A percentile compares a stretch with the other conserved stretches of the same genome.
Conservation (phyloP, 2,113 vertebrate genomes). For the Rhea pennata region DNA sequence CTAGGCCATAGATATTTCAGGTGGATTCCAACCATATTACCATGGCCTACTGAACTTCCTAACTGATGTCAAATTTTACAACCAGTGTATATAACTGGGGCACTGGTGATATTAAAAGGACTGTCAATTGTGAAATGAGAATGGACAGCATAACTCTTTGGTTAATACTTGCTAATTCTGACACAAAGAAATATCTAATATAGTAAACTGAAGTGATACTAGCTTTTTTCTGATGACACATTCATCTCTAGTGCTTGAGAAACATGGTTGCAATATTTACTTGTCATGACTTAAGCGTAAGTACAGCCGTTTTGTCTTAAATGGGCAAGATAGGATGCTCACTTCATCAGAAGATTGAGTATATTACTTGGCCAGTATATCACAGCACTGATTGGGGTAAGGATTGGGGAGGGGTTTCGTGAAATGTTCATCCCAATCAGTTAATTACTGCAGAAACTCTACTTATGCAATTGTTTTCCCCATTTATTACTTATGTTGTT, state of each 20-base stretch:
- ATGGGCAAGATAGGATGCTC: neutral
- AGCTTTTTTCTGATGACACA: neutral
- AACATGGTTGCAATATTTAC: neutral
- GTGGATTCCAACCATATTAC: neutral
- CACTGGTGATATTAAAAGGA: neutral
- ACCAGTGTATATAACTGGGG: neutral
- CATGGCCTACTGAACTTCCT: neutral
- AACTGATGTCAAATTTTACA: neutral
- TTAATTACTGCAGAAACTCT: conserved; percentile 6
- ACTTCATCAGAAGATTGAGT: neutral
- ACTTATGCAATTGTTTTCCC: neutral
- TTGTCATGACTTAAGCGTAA: neutral
- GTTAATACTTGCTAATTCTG: neutral
- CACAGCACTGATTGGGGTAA: neutral
- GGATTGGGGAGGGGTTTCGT: neutral
- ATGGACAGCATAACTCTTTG: neutral
- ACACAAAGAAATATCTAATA: neutral
- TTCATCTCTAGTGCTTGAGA: neutral
- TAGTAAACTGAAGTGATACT: neutral
- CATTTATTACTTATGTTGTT: neutral
- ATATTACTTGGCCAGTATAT: neutral
- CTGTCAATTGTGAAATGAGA: neutral
- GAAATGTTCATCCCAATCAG: neutral
- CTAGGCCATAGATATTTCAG: neutral
- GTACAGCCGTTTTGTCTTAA: neutral